Percentiles rank a stretch among this genome's conserved stretches.
Evolutionary conservation across 1,140 invertebrate genomes (phyloP).

Genomic region (Drosophila kurseongensis): DNA sequence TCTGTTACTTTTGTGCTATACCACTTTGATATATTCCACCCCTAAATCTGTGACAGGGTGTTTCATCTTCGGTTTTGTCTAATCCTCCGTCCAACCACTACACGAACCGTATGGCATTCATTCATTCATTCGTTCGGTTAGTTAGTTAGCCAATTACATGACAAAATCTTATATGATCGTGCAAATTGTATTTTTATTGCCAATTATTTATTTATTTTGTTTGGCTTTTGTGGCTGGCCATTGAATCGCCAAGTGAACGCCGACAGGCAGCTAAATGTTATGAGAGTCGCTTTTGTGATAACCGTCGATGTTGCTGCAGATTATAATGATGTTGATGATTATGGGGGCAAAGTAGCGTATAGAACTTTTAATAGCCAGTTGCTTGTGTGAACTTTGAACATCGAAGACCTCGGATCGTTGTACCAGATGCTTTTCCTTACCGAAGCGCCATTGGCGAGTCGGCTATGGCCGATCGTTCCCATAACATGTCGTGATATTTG

Average conservation of each 20-base stretch:
- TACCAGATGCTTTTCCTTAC: not conserved
- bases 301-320: slow-evolving; percentile 9
- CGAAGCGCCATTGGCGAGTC: slow-evolving; percentile 3
- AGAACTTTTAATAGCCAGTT: slow-evolving; percentile 1
- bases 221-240: slow-evolving; percentile 54
- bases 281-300: slow-evolving; percentile 24
- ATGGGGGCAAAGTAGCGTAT: not conserved
- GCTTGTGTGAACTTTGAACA: not conserved
- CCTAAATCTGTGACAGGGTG: not conserved
- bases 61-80: not conserved
- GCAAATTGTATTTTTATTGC: slow-evolving; percentile 82
- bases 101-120: slow-evolving; percentile 13
- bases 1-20: no score
- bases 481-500: slow-evolving; percentile 43
- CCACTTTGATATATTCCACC: not conserved
- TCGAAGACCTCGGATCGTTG: not conserved
- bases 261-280: slow-evolving; percentile 36
- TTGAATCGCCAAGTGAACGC: slow-evolving; percentile 43
- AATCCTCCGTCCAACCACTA: not conserved
- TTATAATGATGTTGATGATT: slow-evolving; percentile 14
- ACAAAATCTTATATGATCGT: slow-evolving; percentile 74
- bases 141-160: slow-evolving; percentile 47
- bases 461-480: not conserved
- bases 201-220: slow-evolving; percentile 82
- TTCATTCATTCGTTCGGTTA: slow-evolving; percentile 17